Evolutionary conservation across 2,113 vertebrate genomes (phyloP), one percentile per base, ranked within the genome.

Genomic region (Phalacrocorax brasilianus): DNA sequence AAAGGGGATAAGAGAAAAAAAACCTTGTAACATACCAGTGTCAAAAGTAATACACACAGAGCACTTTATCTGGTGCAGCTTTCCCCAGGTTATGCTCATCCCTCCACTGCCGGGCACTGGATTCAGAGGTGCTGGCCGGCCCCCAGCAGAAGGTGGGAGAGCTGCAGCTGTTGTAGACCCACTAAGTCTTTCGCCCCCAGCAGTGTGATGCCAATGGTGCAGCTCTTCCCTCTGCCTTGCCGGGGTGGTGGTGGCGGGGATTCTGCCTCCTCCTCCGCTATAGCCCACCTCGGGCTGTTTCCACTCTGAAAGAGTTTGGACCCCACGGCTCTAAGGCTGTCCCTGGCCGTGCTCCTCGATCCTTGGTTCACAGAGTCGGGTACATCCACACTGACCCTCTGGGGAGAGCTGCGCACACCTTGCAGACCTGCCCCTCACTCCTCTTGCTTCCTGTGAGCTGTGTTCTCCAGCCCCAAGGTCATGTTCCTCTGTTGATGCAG

Each of bases 151-250:
- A 63, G 17, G 12, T 23, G 14, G 6, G 19, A 71, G 32, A 30
- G 45, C 32, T 89, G 50, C 38, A 78, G 58, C 22, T 61, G 11
- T 27, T 28, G 6, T 0, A 8, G 38, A 44, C 16, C n/a, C 52
- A 30, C 13, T 14, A 38, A 47, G 44, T 85, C 88, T 68, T 91
- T 85, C 2, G 2, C 5, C 27, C 4, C 71, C 11, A 55, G 56
- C 22, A 63, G 61, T 3, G 16, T 0, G 5, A 20, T 5, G 5
- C 52, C 1, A 1, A 1, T 5, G 42, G 20, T 9, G 44, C 2
- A 9, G 21, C 11, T 2, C 8, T 35, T 63, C 49, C 1, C 0
- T 53, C 56, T 63, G 44, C n/a, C 6, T 67, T 10, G 1, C 8
- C 14, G 4, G 26, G 16, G 17, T 5, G 32, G 11, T 27, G 14